Evolutionary conservation across 2,113 vertebrate species (phyloP).

Genomic region (Antechinus stuartii): DNA sequence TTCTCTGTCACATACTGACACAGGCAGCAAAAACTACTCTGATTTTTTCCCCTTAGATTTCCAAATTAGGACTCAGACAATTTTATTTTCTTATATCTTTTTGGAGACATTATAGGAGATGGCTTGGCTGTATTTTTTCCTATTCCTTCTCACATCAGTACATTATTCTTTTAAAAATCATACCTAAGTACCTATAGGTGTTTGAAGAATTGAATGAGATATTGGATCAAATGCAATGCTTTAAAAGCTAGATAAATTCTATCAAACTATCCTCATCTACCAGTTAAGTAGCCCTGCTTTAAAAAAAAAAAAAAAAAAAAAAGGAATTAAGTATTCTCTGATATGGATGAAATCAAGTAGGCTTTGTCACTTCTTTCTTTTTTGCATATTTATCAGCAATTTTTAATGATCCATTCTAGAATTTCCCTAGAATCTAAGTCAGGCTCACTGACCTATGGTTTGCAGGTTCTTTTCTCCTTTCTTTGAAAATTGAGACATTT

Average conservation of each 20-base stretch:
- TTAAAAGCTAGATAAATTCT: not conserved
- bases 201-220: too few species aligned
- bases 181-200: not conserved
- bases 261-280: not conserved
- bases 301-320: not conserved
- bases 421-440: not conserved
- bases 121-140: too few species aligned
- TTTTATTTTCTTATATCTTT: not conserved
- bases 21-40: too few species aligned
- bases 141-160: too few species aligned
- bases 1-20: too few species aligned
- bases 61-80: not conserved
- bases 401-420: not conserved
- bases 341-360: not conserved
- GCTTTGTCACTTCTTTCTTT: not conserved
- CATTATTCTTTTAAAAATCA: not conserved
- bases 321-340: not conserved
- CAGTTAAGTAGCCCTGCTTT: not conserved
- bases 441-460: not conserved
- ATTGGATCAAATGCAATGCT: too few species aligned
- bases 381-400: not conserved
- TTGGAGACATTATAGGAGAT: not conserved
- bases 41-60: too few species aligned
- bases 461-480: not conserved
- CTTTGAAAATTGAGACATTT: not conserved